These are phyloP conservation scores for Psophia crepitans DNA, from an alignment of 2,113 vertebrate genomes.

Conservation along the genomic window DNA sequence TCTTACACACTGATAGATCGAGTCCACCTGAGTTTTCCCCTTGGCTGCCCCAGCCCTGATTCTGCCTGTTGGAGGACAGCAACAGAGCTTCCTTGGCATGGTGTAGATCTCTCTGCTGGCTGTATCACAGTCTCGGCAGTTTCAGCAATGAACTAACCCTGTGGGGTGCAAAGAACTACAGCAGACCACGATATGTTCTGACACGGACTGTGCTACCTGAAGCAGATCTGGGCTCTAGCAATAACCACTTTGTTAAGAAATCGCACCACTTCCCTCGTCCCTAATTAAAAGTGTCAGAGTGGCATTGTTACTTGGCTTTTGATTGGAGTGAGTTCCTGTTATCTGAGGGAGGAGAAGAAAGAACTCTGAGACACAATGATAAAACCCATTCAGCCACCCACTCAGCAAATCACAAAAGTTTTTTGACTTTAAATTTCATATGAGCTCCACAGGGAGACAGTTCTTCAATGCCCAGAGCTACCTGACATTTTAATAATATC, in stretches of 20 bases:
- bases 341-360: constrained; percentile 4
- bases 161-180: not conserved
- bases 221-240: not conserved
- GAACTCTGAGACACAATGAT: constrained; percentile 1
- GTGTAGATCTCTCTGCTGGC: not conserved
- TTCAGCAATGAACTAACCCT: not conserved
- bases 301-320: not conserved
- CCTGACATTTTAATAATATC: constrained; percentile 52
- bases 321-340: not conserved
- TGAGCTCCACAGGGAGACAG: not conserved
- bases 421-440: constrained; percentile 38
- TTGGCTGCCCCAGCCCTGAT: not conserved
- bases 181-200: not conserved
- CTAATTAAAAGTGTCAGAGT: constrained; percentile 18
- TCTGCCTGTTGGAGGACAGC: not conserved
- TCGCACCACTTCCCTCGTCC: not conserved
- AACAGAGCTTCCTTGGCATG: not conserved
- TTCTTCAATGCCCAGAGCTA: constrained; percentile 38
- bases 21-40: not conserved
- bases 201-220: not conserved
- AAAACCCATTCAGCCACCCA: constrained; percentile 53
- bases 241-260: not conserved
- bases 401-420: constrained; percentile 42
- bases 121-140: not conserved
- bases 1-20: not conserved